Base-by-base conservation (phyloP, 92 coral and sea anemone species). In the Zoanthus solanderi region DNA sequence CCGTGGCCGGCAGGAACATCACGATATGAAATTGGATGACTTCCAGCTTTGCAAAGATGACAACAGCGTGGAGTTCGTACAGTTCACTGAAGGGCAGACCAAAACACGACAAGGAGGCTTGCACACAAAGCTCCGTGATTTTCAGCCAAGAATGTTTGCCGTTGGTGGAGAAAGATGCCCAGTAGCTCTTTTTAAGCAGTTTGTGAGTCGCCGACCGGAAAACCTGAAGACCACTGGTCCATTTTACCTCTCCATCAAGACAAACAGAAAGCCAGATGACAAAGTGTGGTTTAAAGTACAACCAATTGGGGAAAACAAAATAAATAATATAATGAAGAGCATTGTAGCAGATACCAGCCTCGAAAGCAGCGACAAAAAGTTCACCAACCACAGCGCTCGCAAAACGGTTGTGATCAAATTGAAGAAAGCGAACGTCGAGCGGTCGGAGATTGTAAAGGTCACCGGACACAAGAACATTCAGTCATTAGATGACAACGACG, bases 401-500 rank as follows among this genome's bases (percentile, higher is more conserved):
- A 66, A 66, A 66, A 66, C 72, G 9, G 1, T 23, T 1, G 72
- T 66, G 0, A 79, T 54, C 72, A 71, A 77, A 50, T 10, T 87
- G 90, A 76, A 76, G 87, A 75, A 54, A 46, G 84, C 78, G 28
- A 80, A 80, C 18, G 52, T 88, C 15, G 90, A 88, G 29, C 4
- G 91, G 83, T 72, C 88, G 7, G 73, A 42, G 29, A 88, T 88
- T 48, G 83, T 74, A 11, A 88, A 88, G 18, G 61, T 88, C 42
- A 88, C 91, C n/a, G 79, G 89, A 6, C 79, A 84, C 83, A 84
- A 34, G 74, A 89, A 76, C 80, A 66, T 74, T 15, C 88, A 89
- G 89, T 89, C 85, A 9, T n/a, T 89, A 15, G 78, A 83, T 79
- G 92, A 89, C 92, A 84, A 84, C 69, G 87, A 89, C 75, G 92